Conservation (phyloP, 2,113 vertebrate species). For the Alectura lathami region DNA sequence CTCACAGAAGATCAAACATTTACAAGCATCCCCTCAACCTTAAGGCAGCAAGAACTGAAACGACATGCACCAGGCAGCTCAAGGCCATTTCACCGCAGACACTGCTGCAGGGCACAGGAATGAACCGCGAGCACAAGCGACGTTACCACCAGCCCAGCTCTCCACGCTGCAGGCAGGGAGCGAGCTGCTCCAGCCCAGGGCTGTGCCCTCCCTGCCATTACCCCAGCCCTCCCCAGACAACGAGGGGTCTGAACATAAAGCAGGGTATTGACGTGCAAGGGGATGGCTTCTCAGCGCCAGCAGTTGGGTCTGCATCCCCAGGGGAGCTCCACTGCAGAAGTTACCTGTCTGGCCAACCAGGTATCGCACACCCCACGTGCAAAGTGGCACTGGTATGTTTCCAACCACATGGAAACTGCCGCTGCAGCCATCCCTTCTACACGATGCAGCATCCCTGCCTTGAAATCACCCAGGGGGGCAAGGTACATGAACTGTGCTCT, state of each 20-base stretch:
- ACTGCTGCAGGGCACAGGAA: background rate
- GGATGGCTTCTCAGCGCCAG: background rate
- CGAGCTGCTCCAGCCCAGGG: background rate
- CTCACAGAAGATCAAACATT: background rate
- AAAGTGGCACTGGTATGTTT: no score
- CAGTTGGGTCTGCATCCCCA: background rate
- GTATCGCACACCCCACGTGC: background rate
- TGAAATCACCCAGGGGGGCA: background rate
- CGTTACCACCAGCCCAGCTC: background rate
- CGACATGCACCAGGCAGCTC: background rate
- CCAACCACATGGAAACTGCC: background rate
- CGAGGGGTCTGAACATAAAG: background rate
- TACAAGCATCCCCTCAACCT: background rate
- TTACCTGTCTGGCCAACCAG: background rate
- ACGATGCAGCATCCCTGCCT: background rate
- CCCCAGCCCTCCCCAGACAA: background rate
- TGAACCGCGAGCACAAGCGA: background rate
- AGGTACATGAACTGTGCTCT: background rate
- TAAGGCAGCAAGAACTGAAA: background rate
- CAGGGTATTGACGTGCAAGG: fast-evolving
- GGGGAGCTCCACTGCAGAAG: background rate
- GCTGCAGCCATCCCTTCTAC: background rate
- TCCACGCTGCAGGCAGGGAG: background rate
- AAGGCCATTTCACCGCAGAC: background rate
- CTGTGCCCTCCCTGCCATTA: background rate